Percentiles rank a stretch among this genome's conserved stretches.
Evolutionary conservation across 2,113 vertebrate genomes (phyloP).

Genomic region (Odontesthes bonariensis): DNA sequence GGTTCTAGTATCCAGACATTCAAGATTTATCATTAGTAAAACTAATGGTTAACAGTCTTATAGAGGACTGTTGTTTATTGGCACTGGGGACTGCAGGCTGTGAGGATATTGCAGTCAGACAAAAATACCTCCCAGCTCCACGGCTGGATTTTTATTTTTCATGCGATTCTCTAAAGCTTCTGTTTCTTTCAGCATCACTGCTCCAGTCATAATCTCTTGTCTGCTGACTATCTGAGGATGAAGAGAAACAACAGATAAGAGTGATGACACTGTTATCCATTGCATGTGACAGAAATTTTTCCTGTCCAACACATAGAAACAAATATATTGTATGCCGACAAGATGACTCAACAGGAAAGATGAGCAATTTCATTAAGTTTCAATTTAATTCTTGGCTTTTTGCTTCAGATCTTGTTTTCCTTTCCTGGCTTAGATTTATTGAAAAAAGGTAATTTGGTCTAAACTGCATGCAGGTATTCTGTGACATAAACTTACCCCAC

Average conservation of each 20-base stretch:
- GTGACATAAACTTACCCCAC: not conserved
- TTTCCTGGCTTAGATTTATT: constrained; percentile 20
- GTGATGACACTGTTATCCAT: constrained; percentile 51
- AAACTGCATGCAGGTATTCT: constrained; percentile 14
- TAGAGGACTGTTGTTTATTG: constrained; percentile 48
- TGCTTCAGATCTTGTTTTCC: constrained; percentile 14
- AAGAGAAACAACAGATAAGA: constrained; percentile 57
- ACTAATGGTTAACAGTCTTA: constrained; percentile 35
- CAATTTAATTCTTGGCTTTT: constrained; percentile 35
- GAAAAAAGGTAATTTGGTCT: constrained; percentile 31
- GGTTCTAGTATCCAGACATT: not conserved
- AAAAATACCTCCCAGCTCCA: constrained; percentile 46
- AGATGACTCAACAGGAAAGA: constrained; percentile 56
- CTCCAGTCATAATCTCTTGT: constrained; percentile 60
- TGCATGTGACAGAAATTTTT: constrained; percentile 51
- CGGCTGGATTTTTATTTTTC: not conserved
- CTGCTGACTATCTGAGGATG: constrained; percentile 61
- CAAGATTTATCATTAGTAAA: constrained; percentile 45
- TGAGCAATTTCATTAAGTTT: constrained; percentile 67
- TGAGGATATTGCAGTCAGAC: constrained; percentile 66
- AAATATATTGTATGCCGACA: constrained; percentile 43
- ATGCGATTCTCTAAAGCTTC: constrained; percentile 56
- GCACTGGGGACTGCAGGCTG: constrained; percentile 46
- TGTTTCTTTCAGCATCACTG: constrained; percentile 62
- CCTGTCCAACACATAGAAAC: constrained; percentile 54